Percentiles rank a stretch among this genome's conserved stretches.
Conservation (phyloP, 2,113 vertebrate species). For the Crotalus helleri region DNA sequence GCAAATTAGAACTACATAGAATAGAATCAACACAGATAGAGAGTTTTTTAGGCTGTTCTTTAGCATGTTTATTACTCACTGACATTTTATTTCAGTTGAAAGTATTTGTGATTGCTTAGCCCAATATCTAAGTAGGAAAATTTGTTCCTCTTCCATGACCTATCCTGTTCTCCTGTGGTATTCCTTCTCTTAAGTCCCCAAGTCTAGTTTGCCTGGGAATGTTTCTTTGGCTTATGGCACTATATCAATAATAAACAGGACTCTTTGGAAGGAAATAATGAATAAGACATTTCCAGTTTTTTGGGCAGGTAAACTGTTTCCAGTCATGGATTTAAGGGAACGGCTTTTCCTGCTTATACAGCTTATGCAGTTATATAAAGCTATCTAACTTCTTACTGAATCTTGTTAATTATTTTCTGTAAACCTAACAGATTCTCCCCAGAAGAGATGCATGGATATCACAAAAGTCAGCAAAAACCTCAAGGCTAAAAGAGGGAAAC, state of each 20-base stretch:
- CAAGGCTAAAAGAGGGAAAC: neutral
- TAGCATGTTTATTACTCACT: neutral
- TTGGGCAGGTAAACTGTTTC: neutral
- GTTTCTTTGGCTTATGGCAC: neutral
- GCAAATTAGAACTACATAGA: neutral
- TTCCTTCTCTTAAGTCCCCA: neutral
- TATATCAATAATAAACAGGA: neutral
- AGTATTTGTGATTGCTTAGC: neutral
- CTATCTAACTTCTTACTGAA: constrained; percentile 1
- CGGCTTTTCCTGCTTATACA: neutral
- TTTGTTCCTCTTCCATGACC: neutral
- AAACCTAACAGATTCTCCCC: neutral
- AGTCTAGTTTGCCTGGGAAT: neutral
- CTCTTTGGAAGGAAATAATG: neutral
- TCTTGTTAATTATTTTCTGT: neutral
- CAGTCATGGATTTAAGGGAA: neutral
- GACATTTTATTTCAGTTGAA: neutral
- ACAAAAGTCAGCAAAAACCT: neutral
- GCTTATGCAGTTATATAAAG: neutral
- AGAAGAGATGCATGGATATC: neutral
- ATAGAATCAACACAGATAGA: neutral
- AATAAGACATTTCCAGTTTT: neutral
- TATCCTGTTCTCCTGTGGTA: neutral
- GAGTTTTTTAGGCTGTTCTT: neutral
- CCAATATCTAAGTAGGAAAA: neutral